Percentiles rank a stretch among this genome's conserved stretches.
Conservation (phyloP, 2,888 invertebrate genomes). For the Danaus chrysippus region DNA sequence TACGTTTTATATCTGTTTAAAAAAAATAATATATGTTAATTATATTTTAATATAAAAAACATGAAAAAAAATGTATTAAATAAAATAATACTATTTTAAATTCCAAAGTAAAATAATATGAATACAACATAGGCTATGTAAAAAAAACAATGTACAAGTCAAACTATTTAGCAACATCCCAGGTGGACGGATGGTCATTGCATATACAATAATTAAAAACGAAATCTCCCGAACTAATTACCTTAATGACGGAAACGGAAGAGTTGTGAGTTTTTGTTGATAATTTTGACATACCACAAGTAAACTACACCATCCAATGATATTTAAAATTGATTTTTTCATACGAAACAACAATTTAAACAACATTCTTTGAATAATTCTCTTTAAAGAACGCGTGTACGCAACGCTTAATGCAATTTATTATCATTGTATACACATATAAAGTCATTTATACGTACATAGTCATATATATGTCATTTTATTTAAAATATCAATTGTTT, state of each 20-base stretch:
- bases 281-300: constrained; percentile 28
- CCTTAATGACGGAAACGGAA: constrained; percentile 76
- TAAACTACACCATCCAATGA: constrained; percentile 28
- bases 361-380: neutral
- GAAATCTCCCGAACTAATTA: constrained; percentile 70
- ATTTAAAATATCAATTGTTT: no score
- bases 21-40: no score
- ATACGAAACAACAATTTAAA: neutral
- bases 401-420: no score
- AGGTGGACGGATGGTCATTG: constrained; percentile 55
- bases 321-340: constrained; percentile 13
- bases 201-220: constrained; percentile 64
- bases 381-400: neutral
- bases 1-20: no score
- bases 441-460: no score
- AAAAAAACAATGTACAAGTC: constrained; percentile 19
- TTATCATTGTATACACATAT: no score
- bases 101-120: no score
- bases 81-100: no score
- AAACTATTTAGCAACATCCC: constrained; percentile 19
- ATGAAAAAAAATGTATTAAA: no score
- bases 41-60: no score
- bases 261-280: constrained; percentile 40
- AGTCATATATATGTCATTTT: no score
- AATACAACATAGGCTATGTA: no score